Percentiles rank a stretch among this genome's conserved stretches.
Conservation (phyloP, 2,113 vertebrate genomes). For the Myotis lucifugus region DNA sequence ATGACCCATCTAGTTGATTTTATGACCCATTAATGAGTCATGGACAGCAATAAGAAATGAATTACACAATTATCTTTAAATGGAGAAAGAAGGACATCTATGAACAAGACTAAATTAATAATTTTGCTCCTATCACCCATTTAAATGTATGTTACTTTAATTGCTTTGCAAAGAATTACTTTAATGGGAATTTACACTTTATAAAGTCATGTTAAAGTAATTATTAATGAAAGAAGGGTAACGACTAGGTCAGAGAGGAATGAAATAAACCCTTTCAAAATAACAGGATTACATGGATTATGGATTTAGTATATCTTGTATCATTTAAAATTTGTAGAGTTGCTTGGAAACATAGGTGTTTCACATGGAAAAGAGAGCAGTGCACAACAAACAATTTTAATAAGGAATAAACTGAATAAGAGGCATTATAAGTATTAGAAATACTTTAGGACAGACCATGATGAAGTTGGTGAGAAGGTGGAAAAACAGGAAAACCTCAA, state of each 20-base stretch:
- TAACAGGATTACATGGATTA: neutral
- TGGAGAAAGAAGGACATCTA: neutral
- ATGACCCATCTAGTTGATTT: neutral
- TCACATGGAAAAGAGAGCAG: neutral
- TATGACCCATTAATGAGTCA: neutral
- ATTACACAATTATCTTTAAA: neutral
- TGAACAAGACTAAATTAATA: conserved; percentile 12
- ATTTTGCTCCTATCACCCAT: neutral
- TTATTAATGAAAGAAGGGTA: conserved; percentile 26
- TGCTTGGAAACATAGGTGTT: neutral
- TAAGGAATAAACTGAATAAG: neutral
- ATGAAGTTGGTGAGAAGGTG: neutral
- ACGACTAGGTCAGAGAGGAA: neutral
- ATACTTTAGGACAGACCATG: neutral
- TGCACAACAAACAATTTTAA: neutral
- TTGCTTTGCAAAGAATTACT: neutral
- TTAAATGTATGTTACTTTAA: neutral
- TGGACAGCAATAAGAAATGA: neutral
- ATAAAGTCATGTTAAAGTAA: conserved; percentile 18
- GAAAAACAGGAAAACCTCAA: neutral
- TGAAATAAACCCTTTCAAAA: conserved; percentile 6
- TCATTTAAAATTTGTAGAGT: neutral
- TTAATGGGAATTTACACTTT: neutral
- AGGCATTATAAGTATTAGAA: neutral
- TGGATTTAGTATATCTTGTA: neutral